phyloP scores from a whole-genome alignment of 2,888 invertebrate species.

The Polydrusus tereticollis region DNA sequence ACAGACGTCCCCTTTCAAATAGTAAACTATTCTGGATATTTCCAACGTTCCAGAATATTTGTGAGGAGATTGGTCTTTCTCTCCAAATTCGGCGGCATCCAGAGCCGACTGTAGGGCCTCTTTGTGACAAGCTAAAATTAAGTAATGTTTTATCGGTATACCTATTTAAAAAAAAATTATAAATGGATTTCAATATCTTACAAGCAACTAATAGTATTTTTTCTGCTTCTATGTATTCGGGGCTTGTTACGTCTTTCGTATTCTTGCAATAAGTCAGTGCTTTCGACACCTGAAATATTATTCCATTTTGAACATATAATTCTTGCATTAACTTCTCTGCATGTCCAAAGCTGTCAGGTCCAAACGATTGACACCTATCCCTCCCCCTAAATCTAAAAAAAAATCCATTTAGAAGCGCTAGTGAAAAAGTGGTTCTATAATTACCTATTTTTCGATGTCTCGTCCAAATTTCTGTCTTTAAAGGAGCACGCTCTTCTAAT shows the following conservation, averaged over 20 bases:
- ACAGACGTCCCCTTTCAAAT: conserved; percentile 25
- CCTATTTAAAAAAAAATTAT: too few species aligned
- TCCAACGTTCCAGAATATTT: conserved; percentile 45
- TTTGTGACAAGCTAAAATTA: conserved; percentile 42
- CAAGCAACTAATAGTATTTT: conserved; percentile 54
- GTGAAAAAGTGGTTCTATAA: neutral
- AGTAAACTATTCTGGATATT: conserved; percentile 47
- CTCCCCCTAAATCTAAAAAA: conserved; percentile 21
- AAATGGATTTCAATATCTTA: conserved; percentile 32
- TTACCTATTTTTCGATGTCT: conserved; percentile 17
- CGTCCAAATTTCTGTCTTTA: conserved; percentile 20
- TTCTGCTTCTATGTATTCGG: conserved; percentile 54
- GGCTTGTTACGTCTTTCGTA: conserved; percentile 49
- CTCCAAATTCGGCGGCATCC: conserved; percentile 33
- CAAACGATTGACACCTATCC: conserved; percentile 37
- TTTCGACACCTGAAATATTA: conserved; percentile 54
- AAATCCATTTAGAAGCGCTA: too few species aligned
- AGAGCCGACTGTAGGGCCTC: conserved; percentile 49
- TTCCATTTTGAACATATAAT: conserved; percentile 52
- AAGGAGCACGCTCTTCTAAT: conserved; percentile 44
- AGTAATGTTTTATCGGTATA: neutral
- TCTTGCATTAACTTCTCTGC: conserved; percentile 50
- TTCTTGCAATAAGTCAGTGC: conserved; percentile 52
- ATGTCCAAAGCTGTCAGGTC: conserved; percentile 14
- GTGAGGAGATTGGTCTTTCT: conserved; percentile 35